Evolutionary conservation across 2,797 vertebrate genomes (phyloP).

Genomic region (Periophthalmus magnuspinnatus): DNA sequence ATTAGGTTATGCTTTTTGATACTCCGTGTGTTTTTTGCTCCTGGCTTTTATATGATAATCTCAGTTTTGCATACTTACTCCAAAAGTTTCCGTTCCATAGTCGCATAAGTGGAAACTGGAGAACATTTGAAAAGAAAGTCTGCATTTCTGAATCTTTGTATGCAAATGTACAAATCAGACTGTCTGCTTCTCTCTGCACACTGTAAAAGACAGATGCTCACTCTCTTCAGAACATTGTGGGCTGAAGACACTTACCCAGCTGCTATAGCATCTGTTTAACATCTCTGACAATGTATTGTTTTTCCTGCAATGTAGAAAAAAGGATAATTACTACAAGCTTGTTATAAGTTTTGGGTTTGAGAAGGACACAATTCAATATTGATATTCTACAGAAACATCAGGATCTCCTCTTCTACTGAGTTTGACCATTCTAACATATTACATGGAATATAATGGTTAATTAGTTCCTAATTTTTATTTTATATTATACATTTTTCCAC

Average conservation of each 20-base stretch:
- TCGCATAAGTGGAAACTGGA: conserved; percentile 17
- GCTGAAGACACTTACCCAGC: conserved; percentile 8
- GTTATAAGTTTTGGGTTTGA: conserved; percentile 3
- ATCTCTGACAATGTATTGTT: background rate
- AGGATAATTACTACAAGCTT: conserved; percentile 6
- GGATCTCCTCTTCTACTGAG: background rate
- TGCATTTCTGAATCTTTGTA: conserved; percentile 18
- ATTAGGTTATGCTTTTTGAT: conserved; percentile 81
- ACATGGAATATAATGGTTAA: too few species aligned
- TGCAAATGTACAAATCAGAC: conserved; percentile 12
- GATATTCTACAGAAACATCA: background rate
- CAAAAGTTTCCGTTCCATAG: conserved; percentile 49
- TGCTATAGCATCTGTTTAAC: conserved; percentile 8
- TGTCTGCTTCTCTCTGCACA: background rate
- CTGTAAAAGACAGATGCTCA: conserved; percentile 9
- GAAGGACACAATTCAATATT: background rate
- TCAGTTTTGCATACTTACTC: conserved; percentile 58
- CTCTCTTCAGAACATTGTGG: conserved; percentile 3
- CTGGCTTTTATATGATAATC: conserved; percentile 67
- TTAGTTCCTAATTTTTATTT: too few species aligned
- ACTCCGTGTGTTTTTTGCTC: conserved; percentile 70
- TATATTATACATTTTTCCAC: background rate
- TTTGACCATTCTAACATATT: background rate
- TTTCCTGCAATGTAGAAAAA: background rate
- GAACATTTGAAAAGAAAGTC: conserved; percentile 11